A percentile compares a stretch with the other conserved stretches of the same genome.
Conservation (phyloP, 2,888 invertebrate species). For the Tetragonisca angustula region DNA sequence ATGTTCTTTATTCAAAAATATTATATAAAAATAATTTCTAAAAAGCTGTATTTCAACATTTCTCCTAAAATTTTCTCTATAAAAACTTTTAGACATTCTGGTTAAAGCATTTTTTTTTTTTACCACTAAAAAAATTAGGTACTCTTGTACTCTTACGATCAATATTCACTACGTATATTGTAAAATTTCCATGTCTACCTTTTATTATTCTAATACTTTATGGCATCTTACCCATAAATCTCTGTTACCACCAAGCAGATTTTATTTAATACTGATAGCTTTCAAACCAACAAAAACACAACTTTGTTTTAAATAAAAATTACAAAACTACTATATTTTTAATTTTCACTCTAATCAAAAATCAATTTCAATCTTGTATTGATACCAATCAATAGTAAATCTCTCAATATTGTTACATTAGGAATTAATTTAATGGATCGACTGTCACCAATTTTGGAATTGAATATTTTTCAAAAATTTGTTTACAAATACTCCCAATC, state of each 20-base stretch:
- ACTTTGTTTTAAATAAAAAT: neutral
- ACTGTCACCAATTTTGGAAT: conserved; percentile 19
- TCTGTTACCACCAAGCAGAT: conserved; percentile 41
- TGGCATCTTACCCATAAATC: conserved; percentile 51
- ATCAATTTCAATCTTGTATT: conserved; percentile 11
- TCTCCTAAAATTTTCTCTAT: conserved; percentile 32
- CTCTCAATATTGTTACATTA: conserved; percentile 26
- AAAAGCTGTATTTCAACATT: conserved; percentile 42
- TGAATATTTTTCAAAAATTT: neutral
- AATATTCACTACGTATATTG: conserved; percentile 30
- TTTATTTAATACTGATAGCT: conserved; percentile 53
- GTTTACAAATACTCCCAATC: conserved; percentile 1
- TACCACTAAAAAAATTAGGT: conserved; percentile 45
- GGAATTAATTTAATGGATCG: conserved; percentile 31
- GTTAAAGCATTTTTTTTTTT: conserved; percentile 38
- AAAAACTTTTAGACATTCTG: conserved; percentile 11
- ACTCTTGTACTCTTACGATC: conserved; percentile 29
- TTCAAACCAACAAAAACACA: conserved; percentile 27
- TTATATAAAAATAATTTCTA: conserved; percentile 43
- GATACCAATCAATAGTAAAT: conserved; percentile 25
- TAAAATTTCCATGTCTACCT: conserved; percentile 19
- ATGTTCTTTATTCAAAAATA: conserved; percentile 17
- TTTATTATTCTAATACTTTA: conserved; percentile 49
- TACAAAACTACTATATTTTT: neutral
- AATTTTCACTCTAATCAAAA: conserved; percentile 5